phyloP scores from a whole-genome alignment of 2,113 vertebrate species.

The Lutjanus erythropterus region DNA sequence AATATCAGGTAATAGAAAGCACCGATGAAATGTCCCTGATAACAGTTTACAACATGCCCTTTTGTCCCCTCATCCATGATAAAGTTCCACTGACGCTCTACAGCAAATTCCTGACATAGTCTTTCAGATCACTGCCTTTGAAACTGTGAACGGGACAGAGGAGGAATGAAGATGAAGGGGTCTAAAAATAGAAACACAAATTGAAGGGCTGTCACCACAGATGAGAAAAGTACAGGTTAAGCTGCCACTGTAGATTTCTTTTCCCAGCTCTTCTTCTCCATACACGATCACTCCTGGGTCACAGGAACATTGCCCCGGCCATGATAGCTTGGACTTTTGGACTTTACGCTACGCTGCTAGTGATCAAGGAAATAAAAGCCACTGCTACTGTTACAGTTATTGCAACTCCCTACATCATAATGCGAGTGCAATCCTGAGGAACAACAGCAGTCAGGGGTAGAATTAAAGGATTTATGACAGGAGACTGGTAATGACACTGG shows the following conservation, averaged over 20 bases:
- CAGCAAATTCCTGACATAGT: constrained; percentile 13
- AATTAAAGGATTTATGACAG: constrained; percentile 18
- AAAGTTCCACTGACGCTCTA: background rate
- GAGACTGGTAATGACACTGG: background rate
- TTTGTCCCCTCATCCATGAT: constrained; percentile 22
- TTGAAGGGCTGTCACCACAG: constrained; percentile 30
- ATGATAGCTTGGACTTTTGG: background rate
- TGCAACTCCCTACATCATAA: background rate
- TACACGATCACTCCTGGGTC: background rate
- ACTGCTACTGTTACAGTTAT: background rate
- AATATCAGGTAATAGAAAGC: constrained; percentile 35
- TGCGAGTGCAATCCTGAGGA: background rate
- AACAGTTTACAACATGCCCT: constrained; percentile 34
- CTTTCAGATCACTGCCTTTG: constrained; percentile 11
- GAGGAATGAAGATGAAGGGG: constrained; percentile 7
- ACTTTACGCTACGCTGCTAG: background rate
- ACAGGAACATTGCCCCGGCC: background rate
- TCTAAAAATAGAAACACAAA: constrained; percentile 43
- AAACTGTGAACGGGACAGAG: background rate
- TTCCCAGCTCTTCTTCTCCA: background rate
- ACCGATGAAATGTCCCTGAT: background rate
- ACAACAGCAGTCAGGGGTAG: background rate
- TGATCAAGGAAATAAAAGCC: constrained; percentile 3
- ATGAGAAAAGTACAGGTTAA: constrained; percentile 11
- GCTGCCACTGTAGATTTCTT: background rate